These are phyloP conservation scores for Drosophila ironensis DNA, from an alignment of 1,140 invertebrate genomes.

Conservation along the genomic window DNA sequence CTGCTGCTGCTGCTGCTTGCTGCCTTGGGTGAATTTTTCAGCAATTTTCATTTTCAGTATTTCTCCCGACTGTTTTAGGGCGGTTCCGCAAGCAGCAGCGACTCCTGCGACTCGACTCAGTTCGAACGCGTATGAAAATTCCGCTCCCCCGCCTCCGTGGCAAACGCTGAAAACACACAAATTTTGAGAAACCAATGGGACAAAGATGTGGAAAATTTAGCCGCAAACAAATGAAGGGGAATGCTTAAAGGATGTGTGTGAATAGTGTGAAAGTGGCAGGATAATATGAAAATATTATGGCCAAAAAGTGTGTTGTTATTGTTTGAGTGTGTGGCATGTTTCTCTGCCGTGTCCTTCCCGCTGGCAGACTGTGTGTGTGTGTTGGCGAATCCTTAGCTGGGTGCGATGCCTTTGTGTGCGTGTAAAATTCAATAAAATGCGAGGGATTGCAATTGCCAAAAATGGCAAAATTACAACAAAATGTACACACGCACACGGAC, in stretches of 20 bases:
- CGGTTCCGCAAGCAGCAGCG: conserved; percentile 76
- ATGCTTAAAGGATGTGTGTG: conserved; percentile 1
- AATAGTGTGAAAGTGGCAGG: conserved; percentile 14
- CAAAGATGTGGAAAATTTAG: not conserved
- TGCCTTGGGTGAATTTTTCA: conserved; percentile 80
- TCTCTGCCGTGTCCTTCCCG: not conserved
- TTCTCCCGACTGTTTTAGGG: conserved; percentile 81
- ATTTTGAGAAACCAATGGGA: conserved; percentile 8
- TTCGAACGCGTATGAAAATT: conserved; percentile 48
- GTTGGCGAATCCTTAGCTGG: conserved; percentile 3
- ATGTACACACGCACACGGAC: conserved; percentile 7
- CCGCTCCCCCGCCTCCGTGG: not conserved
- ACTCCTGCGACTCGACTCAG: conserved; percentile 50
- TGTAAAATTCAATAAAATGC: conserved; percentile 79
- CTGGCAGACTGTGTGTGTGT: conserved; percentile 8
- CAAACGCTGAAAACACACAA: conserved; percentile 16
- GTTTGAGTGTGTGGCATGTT: conserved; percentile 29
- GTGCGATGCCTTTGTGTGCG: conserved; percentile 4
- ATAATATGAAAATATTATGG: conserved; percentile 69
- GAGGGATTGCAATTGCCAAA: conserved; percentile 66
- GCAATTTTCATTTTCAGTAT: conserved; percentile 82
- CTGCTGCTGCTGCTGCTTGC: conserved; percentile 17
- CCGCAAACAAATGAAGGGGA: conserved; percentile 12
- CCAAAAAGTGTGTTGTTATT: conserved; percentile 69
- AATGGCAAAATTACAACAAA: conserved; percentile 64